Conservation (phyloP, 2,113 vertebrate species). For the Echinops telfairi region DNA sequence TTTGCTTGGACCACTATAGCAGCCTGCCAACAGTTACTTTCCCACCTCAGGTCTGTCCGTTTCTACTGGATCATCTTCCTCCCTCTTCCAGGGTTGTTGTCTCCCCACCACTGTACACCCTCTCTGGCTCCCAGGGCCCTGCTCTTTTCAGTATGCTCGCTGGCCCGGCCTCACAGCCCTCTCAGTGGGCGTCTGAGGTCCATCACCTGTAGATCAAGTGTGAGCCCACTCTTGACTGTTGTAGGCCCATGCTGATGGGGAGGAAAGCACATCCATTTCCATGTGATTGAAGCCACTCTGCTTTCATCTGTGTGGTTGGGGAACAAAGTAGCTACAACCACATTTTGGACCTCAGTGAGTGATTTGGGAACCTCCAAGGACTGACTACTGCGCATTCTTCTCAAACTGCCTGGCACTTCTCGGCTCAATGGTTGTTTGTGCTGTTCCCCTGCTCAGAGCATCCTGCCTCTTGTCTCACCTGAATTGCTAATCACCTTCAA, state of each 20-base stretch:
- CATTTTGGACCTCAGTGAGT: background rate
- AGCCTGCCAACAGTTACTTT: background rate
- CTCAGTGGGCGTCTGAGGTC: too few relatives aligned
- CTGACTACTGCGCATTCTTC: background rate
- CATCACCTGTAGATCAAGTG: background rate
- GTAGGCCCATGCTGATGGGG: background rate
- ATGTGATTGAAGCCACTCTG: background rate
- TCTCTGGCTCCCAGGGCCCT: too few relatives aligned
- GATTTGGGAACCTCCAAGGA: background rate
- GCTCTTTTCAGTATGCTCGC: too few relatives aligned
- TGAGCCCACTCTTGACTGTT: background rate
- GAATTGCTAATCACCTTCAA: background rate
- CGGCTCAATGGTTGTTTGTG: background rate
- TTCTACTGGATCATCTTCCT: background rate
- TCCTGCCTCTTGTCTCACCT: background rate
- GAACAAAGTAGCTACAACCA: background rate
- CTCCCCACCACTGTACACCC: background rate
- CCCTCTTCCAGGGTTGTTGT: background rate
- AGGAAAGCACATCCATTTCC: background rate
- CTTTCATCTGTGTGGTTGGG: background rate
- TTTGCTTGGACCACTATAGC: background rate
- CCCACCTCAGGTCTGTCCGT: accelerated
- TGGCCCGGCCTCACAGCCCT: background rate
- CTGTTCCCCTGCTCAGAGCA: background rate
- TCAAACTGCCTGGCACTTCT: background rate